Conservation (phyloP, 1,140 invertebrate genomes). For the Heliconius nattereri region DNA sequence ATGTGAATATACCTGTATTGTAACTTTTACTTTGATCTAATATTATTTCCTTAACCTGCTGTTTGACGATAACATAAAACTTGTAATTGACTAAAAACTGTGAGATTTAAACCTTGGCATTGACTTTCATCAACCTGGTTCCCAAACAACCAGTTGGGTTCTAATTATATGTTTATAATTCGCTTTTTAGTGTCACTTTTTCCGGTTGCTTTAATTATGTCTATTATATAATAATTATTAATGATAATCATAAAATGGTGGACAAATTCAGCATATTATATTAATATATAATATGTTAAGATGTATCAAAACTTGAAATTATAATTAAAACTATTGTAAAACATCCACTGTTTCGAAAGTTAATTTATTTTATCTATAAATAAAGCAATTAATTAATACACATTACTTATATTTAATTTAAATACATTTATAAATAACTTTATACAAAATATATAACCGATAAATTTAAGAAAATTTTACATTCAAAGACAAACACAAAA, state of each 20-base stretch:
- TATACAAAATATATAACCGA: too few species aligned
- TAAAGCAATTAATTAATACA: too few species aligned
- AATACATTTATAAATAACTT: too few species aligned
- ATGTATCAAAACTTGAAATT: too few species aligned
- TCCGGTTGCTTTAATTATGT: conserved; percentile 22
- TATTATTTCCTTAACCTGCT: background rate
- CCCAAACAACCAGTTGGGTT: conserved; percentile 48
- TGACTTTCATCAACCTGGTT: conserved; percentile 55
- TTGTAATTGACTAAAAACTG: conserved; percentile 15
- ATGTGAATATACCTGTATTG: background rate
- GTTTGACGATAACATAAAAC: background rate
- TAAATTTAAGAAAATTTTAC: background rate
- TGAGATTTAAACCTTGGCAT: conserved; percentile 51
- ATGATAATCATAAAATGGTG: conserved; percentile 7
- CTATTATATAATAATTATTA: background rate
- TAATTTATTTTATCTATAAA: too few species aligned
- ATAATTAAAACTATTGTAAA: too few species aligned
- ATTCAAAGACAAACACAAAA: background rate
- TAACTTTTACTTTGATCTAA: background rate
- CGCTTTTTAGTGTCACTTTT: conserved; percentile 24
- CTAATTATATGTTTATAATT: conserved; percentile 31
- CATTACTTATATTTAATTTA: too few species aligned
- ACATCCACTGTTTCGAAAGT: too few species aligned
- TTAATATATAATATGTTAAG: too few species aligned
- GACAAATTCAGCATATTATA: background rate